Base-by-base conservation (phyloP, 2,113 vertebrate species). In the Entomyzon cyanotis region DNA sequence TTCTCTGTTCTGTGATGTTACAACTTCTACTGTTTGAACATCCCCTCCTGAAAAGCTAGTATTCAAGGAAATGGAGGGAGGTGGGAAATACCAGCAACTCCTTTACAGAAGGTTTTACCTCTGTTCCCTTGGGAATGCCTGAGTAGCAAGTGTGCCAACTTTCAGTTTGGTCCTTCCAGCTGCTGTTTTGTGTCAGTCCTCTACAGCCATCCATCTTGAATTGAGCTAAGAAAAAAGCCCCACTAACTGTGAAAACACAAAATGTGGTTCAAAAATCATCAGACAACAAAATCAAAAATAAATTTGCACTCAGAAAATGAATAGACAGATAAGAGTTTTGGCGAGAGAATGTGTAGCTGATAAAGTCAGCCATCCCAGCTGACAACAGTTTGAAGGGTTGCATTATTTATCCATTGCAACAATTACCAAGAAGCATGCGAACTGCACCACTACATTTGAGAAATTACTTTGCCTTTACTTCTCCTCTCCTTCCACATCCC, bases 21-120 rank as follows among this genome's bases (percentile, higher is more conserved):
- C 3, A 5, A 12, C 7, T 50, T 4, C 33, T 62, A 33, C 14
- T 63, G 42, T 56, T 35, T 35, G 37, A 65, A 46, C 14, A 14
- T 30, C 15, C 9, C 28, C 25, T 50, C 19, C 49, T 62, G 52
- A 22, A 53, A 60, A 56, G 15, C 27, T 56, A 30, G 1, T 75
- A 19, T 71, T 76, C 17, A 52, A 73, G 22, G 22, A 86, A 42
- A 23, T 12, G 3, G 4, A 22, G 10, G 9, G 21, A 14, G 10
- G 2, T 9, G 13, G 9, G 24, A 56, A 12, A 50, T 18, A 8
- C 10, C 39, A 71, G 25, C 0, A 0, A 28, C 12, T 55, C 11
- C 15, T 11, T 76, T 59, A 23, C 35, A 60, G 14, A 53, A 15
- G 5, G 4, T 74, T 56, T 25, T 27, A 23, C 14, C 21, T 42